Base-by-base conservation (phyloP, 2,888 invertebrate genomes). In the Biston betularia region DNA sequence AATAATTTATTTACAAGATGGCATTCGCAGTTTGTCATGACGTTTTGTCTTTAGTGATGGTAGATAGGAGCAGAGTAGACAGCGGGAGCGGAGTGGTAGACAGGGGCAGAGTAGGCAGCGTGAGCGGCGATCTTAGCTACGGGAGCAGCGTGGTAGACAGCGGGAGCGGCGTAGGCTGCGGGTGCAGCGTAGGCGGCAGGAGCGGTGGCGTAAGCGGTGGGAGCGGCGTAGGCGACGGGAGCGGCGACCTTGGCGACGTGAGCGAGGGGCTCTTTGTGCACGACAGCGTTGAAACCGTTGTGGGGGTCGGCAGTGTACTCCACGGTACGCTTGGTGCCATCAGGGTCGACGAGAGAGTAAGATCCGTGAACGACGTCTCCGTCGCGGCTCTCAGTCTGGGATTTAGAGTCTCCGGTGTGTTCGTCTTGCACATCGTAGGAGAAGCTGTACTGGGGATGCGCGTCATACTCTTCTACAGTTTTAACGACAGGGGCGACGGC, bases 261-360 rank as follows among this genome's bases (percentile, higher is more conserved):
- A 53, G 76, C 88, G 73, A 93, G 79, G 52, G 94, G 89, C 72
- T 92, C 92, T 71, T 78, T 89, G 81, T 85, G 90, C 11, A 94
- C 94, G 40, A 94, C 91, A 42, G 94, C 94, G 81, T 94, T 94
- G 85, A 94, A 94, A 63, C 94, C 94, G 72, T 92, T 89, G 78
- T 91, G 84, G 40, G 89, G 85, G 75, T 94, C 94, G 65, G 94
- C 94, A 67, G 91, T 91, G 85, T 94, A 94, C 42, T 94, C 94
- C 0, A 94, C 94, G 59, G 89, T 93, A 70, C 94, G 90, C 81
- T 88, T 89, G 78, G 85, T 88, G 70, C 94, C 94, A 71, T 94
- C 94, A 45, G 94, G 85, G 70, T 94, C 94, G 10, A 87, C 85
- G 14, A 94, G 79, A 58, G 94, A 93, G 87, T 94, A 94, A 56